These are phyloP conservation scores for Apocrypta bakeri DNA, from an alignment of 1,140 invertebrate species.

Conservation along the genomic window DNA sequence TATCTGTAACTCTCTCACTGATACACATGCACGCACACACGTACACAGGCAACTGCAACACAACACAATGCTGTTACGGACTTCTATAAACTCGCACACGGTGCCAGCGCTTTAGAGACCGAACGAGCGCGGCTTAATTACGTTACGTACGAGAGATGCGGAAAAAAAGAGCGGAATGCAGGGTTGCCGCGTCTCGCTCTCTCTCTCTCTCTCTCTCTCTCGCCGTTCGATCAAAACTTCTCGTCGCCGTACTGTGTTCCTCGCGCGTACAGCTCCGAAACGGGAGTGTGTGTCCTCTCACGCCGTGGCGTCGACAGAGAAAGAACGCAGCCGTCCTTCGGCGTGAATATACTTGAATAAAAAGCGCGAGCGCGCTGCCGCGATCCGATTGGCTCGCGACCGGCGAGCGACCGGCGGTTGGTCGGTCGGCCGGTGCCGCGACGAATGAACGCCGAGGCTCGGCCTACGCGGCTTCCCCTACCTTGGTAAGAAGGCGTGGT, in stretches of 20 bases:
- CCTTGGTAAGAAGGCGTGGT: neutral
- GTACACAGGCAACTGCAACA: neutral
- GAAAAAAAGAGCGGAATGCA: constrained; percentile 2
- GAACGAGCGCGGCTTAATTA: neutral
- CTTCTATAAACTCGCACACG: neutral
- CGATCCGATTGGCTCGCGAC: constrained; percentile 60
- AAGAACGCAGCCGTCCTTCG: constrained; percentile 50
- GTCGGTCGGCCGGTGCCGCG: constrained; percentile 55
- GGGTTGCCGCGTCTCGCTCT: constrained; percentile 14
- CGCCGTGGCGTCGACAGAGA: neutral
- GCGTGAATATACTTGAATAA: constrained; percentile 60
- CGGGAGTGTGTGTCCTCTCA: constrained; percentile 67
- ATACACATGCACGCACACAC: constrained; percentile 25
- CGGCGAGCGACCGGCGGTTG: constrained; percentile 64
- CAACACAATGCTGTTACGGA: neutral
- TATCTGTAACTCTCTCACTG: constrained; percentile 57
- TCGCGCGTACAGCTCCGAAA: constrained; percentile 65
- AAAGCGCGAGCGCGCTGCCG: constrained; percentile 67
- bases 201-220: no score
- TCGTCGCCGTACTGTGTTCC: constrained; percentile 1
- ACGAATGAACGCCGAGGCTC: constrained; percentile 56
- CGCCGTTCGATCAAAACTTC: neutral
- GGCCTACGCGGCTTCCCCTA: constrained; percentile 58
- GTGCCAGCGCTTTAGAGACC: constrained; percentile 37
- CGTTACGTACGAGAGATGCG: neutral